phyloP scores from a whole-genome alignment of 2,113 vertebrate species.

The Tragelaphus scriptus region DNA sequence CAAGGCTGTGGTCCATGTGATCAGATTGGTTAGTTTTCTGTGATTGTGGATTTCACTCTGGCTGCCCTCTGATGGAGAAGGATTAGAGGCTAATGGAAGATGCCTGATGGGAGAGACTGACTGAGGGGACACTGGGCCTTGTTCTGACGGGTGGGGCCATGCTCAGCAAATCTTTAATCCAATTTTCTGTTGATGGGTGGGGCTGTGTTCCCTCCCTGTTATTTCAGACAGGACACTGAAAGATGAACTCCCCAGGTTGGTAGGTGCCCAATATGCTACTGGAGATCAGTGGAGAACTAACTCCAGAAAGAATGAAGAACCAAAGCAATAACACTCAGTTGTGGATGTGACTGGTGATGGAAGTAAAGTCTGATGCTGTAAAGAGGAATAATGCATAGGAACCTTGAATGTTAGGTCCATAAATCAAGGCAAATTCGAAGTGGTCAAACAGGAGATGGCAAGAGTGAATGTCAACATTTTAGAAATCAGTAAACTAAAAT shows the following conservation, averaged over 20 bases:
- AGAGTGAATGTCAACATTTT: rapidly evolving
- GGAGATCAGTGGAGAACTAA: neutral
- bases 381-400: neutral
- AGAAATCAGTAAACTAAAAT: neutral
- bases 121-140: neutral
- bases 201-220: neutral
- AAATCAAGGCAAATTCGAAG: neutral
- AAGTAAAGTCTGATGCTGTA: neutral
- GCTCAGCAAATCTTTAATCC: neutral
- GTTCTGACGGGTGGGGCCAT: neutral
- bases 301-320: neutral
- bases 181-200: neutral
- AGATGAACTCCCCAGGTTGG: neutral
- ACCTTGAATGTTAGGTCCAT: neutral
- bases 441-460: neutral
- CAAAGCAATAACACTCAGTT: neutral
- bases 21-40: neutral
- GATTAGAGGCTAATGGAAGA: neutral
- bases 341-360: neutral
- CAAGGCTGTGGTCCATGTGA: neutral
- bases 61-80: neutral
- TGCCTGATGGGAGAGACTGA: neutral
- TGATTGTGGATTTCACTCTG: neutral
- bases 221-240: neutral
- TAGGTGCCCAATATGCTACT: neutral